Evolutionary conservation across 1,140 invertebrate genomes (phyloP), one percentile per base, ranked within the genome.

Genomic region (Limonius californicus): DNA sequence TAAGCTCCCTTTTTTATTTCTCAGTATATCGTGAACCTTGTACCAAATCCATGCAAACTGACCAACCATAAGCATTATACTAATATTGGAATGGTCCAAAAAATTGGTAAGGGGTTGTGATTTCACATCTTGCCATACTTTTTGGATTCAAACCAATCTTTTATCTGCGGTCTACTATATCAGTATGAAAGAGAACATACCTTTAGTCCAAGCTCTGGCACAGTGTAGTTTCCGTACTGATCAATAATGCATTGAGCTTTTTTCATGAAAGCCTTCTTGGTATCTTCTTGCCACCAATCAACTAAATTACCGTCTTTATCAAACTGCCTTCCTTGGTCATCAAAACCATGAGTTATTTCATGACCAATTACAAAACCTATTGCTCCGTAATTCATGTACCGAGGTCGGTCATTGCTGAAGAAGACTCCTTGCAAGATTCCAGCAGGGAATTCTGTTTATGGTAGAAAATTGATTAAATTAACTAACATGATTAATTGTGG

Each of bases 261-360:
- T 14, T 81, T 74, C 3, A 80, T 77, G 72, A 86, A 88, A 19
- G 77, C 76, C 3, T 64, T 56, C 54, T 71, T 62, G 12, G 74
- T 72, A n/a, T 64, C 60, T 14, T 64, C 58, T 58, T 80, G 77
- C 85, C 86, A 87, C 84, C 84, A 86, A 63, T 73, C 68, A 0
- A 70, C 63, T 43, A 76, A 83, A 85, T 88, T 94, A 42, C 94
- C 94, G 50, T 91, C 83, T 63, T 91, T 89, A 76, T 97, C 92
- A 71, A 91, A 96, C 79, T 95, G 91, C 11, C 92, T 83, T 47
- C 90, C 89, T 76, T 91, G 86, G 74, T 94, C 91, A 78, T 95
- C 93, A 73, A 95, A 95, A 8, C 77, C 79, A 21, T 81, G 79
- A n/a, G 79, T 79, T 9, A 81, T 80, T 71, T 81, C 80, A 61